phyloP scores from a whole-genome alignment of 2,888 invertebrate species.

The Harmothoe impar region DNA sequence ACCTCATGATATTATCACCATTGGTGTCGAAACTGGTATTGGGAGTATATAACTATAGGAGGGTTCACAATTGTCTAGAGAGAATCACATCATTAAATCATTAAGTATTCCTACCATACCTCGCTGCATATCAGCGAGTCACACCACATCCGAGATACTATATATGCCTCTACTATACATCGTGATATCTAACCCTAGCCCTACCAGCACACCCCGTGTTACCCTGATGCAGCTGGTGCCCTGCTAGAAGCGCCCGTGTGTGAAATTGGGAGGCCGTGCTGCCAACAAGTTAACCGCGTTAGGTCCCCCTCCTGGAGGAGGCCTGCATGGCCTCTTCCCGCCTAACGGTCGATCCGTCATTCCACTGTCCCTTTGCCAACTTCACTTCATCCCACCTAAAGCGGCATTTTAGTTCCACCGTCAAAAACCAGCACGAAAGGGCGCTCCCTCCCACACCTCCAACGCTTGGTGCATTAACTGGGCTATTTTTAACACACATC shows the following conservation, averaged over 20 bases:
- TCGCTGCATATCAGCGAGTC: too few species aligned
- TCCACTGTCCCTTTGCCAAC: neutral
- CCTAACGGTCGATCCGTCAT: neutral
- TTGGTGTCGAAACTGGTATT: too few species aligned
- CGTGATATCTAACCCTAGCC: too few species aligned
- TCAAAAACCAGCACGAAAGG: constrained; percentile 13
- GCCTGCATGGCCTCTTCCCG: neutral
- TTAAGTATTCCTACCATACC: too few species aligned
- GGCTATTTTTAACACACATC: constrained; percentile 11
- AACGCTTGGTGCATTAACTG: constrained; percentile 33
- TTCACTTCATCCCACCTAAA: constrained; percentile 5
- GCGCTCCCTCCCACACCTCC: constrained; percentile 1
- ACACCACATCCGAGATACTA: too few species aligned
- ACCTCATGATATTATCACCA: too few species aligned
- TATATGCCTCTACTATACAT: too few species aligned
- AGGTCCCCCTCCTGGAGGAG: neutral
- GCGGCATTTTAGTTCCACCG: neutral
- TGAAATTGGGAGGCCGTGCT: constrained; percentile 33
- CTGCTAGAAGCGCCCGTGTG: neutral
- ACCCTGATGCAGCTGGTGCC: too few species aligned
- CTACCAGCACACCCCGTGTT: too few species aligned
- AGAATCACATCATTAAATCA: too few species aligned
- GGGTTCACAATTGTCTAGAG: too few species aligned
- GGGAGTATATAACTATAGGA: too few species aligned
- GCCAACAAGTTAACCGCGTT: constrained; percentile 35